These are phyloP conservation scores for Peromyscus melanophrys DNA, from an alignment of 2,797 vertebrate species.

Conservation along the genomic window DNA sequence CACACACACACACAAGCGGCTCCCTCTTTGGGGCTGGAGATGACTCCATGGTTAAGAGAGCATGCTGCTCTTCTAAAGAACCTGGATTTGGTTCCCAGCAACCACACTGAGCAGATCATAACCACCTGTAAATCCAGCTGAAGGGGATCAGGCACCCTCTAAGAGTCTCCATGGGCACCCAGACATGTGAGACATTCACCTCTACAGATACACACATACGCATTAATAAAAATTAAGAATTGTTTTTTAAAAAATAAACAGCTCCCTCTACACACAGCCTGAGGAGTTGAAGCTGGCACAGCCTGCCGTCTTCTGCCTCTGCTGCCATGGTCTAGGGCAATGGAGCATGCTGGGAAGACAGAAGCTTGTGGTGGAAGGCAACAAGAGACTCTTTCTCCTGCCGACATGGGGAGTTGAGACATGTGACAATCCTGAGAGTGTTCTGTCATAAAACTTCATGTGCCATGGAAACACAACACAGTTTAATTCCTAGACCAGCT, in stretches of 20 bases:
- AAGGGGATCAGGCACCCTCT: not conserved
- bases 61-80: not conserved
- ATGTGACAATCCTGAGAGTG: not conserved
- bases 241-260: not conserved
- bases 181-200: not conserved
- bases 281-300: not conserved
- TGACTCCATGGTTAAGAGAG: not conserved
- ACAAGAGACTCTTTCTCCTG: not conserved
- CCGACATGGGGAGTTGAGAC: not conserved
- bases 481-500: constrained; percentile 29
- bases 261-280: not conserved
- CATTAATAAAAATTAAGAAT: not conserved
- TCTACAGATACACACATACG: not conserved
- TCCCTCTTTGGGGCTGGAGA: not conserved
- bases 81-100: not conserved
- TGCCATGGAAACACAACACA: constrained; percentile 36
- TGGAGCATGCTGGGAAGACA: not conserved
- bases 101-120: not conserved
- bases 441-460: constrained; percentile 54
- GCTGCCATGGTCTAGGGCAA: not conserved
- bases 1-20: not conserved
- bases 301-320: not conserved
- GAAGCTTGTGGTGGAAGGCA: not conserved
- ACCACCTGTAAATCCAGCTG: not conserved
- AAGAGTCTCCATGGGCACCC: not conserved